These are phyloP conservation scores for Trichoplax adhaerens DNA, from an alignment of 37 sponge, comb jelly and placozoan genomes.

Conservation along the genomic window DNA sequence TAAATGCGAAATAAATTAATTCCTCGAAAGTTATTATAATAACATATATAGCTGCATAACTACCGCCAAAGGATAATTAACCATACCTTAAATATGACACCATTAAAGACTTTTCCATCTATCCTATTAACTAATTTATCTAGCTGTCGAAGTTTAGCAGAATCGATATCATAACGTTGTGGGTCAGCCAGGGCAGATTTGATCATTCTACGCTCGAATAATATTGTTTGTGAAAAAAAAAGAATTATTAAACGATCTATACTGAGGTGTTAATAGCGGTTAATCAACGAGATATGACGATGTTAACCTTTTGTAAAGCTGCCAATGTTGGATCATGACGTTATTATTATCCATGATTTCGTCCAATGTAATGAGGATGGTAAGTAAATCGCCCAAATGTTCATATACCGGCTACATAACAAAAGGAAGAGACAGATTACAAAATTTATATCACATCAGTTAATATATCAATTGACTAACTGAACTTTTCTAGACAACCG, in stretches of 20 bases:
- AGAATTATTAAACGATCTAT: too few relatives aligned
- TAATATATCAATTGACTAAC: too few relatives aligned
- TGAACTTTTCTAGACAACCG: too few relatives aligned
- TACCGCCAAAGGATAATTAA: too few relatives aligned
- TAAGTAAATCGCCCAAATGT: slow-evolving; percentile 54
- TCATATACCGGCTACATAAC: slow-evolving; percentile 66
- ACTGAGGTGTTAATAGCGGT: too few relatives aligned
- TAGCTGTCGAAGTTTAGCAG: slow-evolving; percentile 54
- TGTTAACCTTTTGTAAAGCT: slow-evolving; percentile 65
- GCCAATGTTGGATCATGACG: slow-evolving; percentile 72
- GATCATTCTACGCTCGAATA: slow-evolving; percentile 24
- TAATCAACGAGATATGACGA: too few relatives aligned
- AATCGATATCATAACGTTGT: slow-evolving; percentile 56
- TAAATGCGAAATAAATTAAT: neutral
- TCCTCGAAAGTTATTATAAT: neutral
- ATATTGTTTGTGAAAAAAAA: too few relatives aligned
- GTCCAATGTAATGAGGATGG: slow-evolving; percentile 76
- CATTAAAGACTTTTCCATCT: slow-evolving; percentile 70
- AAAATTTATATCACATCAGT: too few relatives aligned
- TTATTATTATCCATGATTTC: slow-evolving; percentile 36
- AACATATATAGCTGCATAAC: too few relatives aligned
- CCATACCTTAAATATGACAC: slow-evolving; percentile 4
- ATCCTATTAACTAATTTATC: slow-evolving; percentile 69
- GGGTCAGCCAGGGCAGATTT: slow-evolving; percentile 59
- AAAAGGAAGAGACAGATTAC: neutral